Evolutionary conservation across 2,113 vertebrate species (phyloP), one percentile per base, ranked within the genome.

Genomic region (Stegostoma tigrinum): DNA sequence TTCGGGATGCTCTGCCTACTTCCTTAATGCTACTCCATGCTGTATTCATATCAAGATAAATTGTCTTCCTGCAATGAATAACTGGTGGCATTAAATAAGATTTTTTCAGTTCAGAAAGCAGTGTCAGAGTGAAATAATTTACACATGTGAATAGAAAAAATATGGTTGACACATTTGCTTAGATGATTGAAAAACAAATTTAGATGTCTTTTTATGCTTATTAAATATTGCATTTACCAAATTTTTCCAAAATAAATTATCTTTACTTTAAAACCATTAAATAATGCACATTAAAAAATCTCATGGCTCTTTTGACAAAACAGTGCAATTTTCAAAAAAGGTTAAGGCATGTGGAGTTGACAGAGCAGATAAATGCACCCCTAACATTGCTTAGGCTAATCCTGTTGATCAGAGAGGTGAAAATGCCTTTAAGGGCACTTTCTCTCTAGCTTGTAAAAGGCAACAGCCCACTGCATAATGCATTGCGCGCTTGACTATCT

Each of bases 31-130:
- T 34, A 27, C 94, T 95, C 66, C 12, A 75, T 72, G 24, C 42
- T 72, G 72, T 95, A 72, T 34, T 72, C 94, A 75, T 75, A 72
- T 72, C 94, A 75, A 95, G 45, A 95, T 95, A 67, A 72, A 95
- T 72, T 95, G 68, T 27, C 68, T 95, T 75, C 42, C 68, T 95
- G 94, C 94, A 52, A 30, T 17, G 94, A 95, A 52, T 95, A 95
- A 95, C 68, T 95, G 93, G 23, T 8, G 27, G 10, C 94, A 17
- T 75, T 95, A 72, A 95, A 95, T 27, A 95, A 72, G 94, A 27
- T 12, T 45, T 72, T 95, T 95, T 27, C 94, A 72, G 94, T 72
- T 95, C 42, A 52, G 24, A 52, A 72, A 95, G 70, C 42, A 70
- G 10, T 72, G 27, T 72, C 42, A 75, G 67, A 95, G 68, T 38